Evolutionary conservation across 1,140 invertebrate species (phyloP), one percentile per base, ranked within the genome.

Genomic region (Nautilus pompilius): DNA sequence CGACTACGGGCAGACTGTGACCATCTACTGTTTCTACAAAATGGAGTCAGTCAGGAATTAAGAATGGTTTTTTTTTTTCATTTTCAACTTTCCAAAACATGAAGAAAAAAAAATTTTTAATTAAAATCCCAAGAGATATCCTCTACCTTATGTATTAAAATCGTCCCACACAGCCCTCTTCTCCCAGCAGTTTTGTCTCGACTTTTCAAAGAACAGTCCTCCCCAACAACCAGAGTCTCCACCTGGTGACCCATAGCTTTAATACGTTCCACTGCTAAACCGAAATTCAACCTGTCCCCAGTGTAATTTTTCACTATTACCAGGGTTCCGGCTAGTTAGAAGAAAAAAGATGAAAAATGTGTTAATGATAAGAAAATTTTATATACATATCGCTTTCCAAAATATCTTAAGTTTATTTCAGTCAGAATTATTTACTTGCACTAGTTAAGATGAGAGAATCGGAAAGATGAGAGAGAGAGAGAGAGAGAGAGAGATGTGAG

Each of bases 221-320:
- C 91, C 1, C 86, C 88, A 5, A 91, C 86, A 28, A 89, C 85
- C 10, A 92, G 74, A 76, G 88, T 86, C 64, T 87, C 86, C 10
- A 90, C 85, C 80, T 88, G 87, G 46, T 89, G 83, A 0, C 88
- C 89, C 66, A 85, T 79, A 45, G 83, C 83, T 75, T 84, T 88
- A 2, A 89, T 89, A 73, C 88, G 87, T 77, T 93, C 91, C 45
- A 89, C 84, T 1, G 91, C 91, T 77, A 91, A 86, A 20, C 92
- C 92, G 82, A 94, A 94, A 79, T 93, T 94, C 3, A 95, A 80
- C 69, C 91, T 82, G 74, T 95, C 93, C 0, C 92, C 92, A 5
- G 93, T 95, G 76, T 95, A 95, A 83, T 95, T 95, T 10, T 89
- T 89, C 6, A 93, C 86, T 20, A 93, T 83, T 0, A 93, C 84